These are phyloP conservation scores for Pogoniulus pusillus DNA, from an alignment of 2,797 vertebrate species.

Conservation along the genomic window DNA sequence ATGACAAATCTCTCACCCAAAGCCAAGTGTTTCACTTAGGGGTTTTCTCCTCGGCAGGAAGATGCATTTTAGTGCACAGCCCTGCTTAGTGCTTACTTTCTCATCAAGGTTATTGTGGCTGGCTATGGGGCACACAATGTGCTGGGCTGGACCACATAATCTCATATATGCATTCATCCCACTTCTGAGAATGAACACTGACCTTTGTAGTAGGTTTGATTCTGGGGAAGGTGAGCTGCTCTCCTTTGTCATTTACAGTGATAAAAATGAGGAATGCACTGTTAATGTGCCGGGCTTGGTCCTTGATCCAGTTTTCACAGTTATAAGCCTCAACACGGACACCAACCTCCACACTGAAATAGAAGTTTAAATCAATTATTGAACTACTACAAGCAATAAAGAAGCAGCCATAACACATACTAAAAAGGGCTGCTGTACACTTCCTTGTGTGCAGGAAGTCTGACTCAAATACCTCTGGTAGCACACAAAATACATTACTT, in stretches of 20 bases:
- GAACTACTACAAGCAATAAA: background rate
- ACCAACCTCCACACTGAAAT: constrained; percentile 78
- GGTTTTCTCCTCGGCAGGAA: background rate
- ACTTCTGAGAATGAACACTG: background rate
- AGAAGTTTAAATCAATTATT: background rate
- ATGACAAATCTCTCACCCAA: background rate
- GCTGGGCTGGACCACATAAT: background rate
- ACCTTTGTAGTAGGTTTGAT: constrained; percentile 76
- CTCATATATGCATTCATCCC: background rate
- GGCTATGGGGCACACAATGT: background rate
- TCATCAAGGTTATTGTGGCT: background rate
- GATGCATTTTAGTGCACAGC: background rate
- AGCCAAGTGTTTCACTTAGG: background rate
- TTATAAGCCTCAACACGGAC: constrained; percentile 80
- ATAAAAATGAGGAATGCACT: constrained; percentile 81
- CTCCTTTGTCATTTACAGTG: constrained; percentile 52
- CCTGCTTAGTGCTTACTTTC: background rate
- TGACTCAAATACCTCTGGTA: background rate
- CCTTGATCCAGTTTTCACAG: constrained; percentile 78
- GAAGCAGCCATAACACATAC: background rate
- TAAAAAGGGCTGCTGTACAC: background rate
- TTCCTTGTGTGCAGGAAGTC: background rate
- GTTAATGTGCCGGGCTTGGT: constrained; percentile 76
- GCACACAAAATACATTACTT: background rate
- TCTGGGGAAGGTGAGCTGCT: constrained; percentile 68